Base-by-base conservation (phyloP, 2,797 vertebrate species). In the Alosa sapidissima region DNA sequence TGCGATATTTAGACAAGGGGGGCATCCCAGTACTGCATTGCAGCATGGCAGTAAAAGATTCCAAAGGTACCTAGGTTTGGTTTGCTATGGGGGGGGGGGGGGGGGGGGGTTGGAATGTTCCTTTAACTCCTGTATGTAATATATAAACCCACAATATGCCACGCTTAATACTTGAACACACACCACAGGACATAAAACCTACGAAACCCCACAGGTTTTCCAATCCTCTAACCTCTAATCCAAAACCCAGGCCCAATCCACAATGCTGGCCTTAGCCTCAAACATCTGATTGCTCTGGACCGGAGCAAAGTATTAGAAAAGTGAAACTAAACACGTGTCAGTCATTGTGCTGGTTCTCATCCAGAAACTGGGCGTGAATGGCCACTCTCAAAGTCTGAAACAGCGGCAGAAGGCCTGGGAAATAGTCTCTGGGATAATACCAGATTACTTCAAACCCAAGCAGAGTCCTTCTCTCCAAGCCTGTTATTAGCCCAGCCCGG, bases 191-290 rank as follows among this genome's bases (percentile, higher is more conserved):
- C 41, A 47, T 47, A 47, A 78, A 78, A 41, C 14, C 3, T 19
- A 75, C 58, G 16, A 21, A 78, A 78, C 72, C 21, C 72, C 72
- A 78, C 72, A 78, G 72, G 72, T 78, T 36, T 16, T n/a, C 28
- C 72, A 78, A 78, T 78, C 72, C 41, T 21, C 72, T 78, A 45
- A 45, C 36, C 72, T 78, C 72, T 78, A 78, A 78, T 78, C 72
- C 41, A 21, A 45, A 78, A 16, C 72, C 41, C 72, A 45, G 13
- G 7, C 16, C 41, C 36, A 78, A 47, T 78, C 41, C 72, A 78
- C 72, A 47, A 8, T 16, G 5, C 16, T 19, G 41, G 72, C 65
- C 28, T 13, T 28, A 41, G 72, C 72, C 11, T 78, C 41, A 19
- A 78, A 41, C 36, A 78, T 78, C 36, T 47, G 72, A 78, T 78